phyloP scores from a whole-genome alignment of 2,113 vertebrate genomes.

The Tricholaema leucomelas region DNA sequence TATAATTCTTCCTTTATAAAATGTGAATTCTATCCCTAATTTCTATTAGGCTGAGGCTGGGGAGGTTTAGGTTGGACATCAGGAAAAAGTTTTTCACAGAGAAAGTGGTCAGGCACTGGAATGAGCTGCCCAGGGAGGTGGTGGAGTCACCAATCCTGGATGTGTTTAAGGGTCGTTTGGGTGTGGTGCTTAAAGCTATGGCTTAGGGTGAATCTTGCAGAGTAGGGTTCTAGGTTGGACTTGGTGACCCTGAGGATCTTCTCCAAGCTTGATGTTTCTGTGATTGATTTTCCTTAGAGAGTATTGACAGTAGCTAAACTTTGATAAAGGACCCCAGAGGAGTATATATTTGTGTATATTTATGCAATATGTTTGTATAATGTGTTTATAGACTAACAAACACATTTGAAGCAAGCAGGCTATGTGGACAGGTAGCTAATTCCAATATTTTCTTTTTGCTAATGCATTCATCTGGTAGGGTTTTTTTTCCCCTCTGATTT shows the following conservation, averaged over 20 bases:
- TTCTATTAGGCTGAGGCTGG: neutral
- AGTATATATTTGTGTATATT: neutral
- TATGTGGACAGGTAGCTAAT: neutral
- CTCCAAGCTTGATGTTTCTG: no score
- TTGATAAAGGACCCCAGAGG: neutral
- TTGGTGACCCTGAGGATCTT: no score
- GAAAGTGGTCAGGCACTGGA: no score
- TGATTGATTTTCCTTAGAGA: neutral
- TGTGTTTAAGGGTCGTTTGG: no score
- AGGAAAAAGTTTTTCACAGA: no score
- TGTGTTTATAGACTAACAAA: neutral
- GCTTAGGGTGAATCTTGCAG: no score
- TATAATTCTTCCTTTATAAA: neutral
- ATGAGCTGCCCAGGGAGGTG: no score
- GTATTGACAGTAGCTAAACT: neutral
- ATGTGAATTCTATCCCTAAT: neutral
- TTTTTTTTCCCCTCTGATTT: neutral
- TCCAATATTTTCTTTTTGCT: neutral
- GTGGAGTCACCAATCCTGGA: no score
- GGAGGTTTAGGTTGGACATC: no score
- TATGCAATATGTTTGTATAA: neutral
- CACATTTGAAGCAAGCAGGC: neutral
- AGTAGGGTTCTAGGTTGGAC: no score
- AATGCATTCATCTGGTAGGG: neutral
- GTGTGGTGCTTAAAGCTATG: no score